Conservation (phyloP, 23 tunicate genomes). For the Trididemnum clinides region DNA sequence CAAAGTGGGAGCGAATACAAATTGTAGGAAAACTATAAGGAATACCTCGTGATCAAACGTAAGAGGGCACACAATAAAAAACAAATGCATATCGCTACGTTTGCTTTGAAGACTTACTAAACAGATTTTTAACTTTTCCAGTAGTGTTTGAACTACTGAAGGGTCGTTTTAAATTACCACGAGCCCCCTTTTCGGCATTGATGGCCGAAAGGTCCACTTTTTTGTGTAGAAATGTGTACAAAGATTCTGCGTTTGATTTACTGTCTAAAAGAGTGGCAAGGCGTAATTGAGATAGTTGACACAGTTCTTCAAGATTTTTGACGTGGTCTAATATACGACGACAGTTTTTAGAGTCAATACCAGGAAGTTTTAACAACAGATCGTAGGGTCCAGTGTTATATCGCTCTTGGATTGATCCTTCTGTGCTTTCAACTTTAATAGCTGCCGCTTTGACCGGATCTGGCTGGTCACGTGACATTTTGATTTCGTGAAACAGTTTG, state of each 20-base stretch:
- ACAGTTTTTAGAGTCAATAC: conserved; percentile 76
- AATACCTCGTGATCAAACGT: too few relatives aligned
- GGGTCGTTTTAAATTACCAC: background rate
- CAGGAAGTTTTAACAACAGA: conserved; percentile 80
- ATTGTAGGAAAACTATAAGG: too few relatives aligned
- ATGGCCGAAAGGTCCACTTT: background rate
- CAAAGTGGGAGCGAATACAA: too few relatives aligned
- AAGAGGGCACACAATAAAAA: background rate
- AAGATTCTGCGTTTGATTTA: conserved; percentile 49
- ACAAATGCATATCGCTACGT: background rate
- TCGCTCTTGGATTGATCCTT: background rate
- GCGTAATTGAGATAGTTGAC: conserved; percentile 39
- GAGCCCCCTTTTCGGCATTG: background rate
- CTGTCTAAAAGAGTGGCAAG: conserved; percentile 51
- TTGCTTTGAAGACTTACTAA: background rate
- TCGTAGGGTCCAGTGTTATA: conserved; percentile 80
- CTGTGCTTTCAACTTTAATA: conserved; percentile 4
- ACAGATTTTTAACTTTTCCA: background rate
- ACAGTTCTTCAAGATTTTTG: conserved; percentile 60
- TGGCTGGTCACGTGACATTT: conserved; percentile 67
- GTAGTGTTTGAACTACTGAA: background rate
- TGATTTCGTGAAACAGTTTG: conserved; percentile 73
- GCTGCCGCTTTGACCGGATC: conserved; percentile 65
- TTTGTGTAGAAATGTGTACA: conserved; percentile 14
- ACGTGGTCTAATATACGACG: conserved; percentile 69